Evolutionary conservation across 2,888 invertebrate genomes (phyloP).

Genomic region (Eubasilissa splendida): DNA sequence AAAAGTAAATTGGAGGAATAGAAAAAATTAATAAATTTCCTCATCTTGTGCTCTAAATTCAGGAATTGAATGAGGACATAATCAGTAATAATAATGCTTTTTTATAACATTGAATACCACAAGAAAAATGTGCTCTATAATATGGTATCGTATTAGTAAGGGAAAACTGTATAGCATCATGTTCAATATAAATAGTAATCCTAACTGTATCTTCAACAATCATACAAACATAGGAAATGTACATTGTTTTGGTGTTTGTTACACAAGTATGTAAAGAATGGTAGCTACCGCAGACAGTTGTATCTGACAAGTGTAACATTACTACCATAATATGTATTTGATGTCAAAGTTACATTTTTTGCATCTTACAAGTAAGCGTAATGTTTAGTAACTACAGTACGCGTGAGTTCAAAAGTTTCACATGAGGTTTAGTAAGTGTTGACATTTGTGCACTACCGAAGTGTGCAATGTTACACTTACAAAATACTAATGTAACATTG

Average conservation of each 20-base stretch:
- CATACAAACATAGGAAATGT: conserved; percentile 29
- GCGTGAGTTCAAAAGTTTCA: too few relatives aligned
- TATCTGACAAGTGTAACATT: conserved; percentile 9
- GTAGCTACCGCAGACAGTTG: not conserved
- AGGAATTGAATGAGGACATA: too few relatives aligned
- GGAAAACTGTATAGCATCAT: conserved; percentile 17
- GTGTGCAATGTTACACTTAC: not conserved
- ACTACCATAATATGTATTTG: conserved; percentile 9
- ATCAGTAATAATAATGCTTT: too few relatives aligned
- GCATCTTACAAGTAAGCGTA: not conserved
- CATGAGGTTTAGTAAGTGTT: too few relatives aligned
- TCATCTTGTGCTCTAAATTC: too few relatives aligned
- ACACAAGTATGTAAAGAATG: conserved; percentile 22
- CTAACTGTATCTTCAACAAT: conserved; percentile 23
- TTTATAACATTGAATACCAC: too few relatives aligned
- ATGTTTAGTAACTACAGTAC: conserved; percentile 1
- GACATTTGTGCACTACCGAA: conserved; percentile 1
- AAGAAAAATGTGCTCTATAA: not conserved
- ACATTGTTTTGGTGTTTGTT: conserved; percentile 31
- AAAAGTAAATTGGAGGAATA: too few relatives aligned
- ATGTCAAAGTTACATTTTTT: conserved; percentile 3
- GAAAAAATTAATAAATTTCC: too few relatives aligned
- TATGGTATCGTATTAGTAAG: not conserved
- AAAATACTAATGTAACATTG: not conserved
- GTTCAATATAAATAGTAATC: conserved; percentile 14